phyloP scores from a whole-genome alignment of 2,113 vertebrate genomes.

The Rhagologus leucostigma region DNA sequence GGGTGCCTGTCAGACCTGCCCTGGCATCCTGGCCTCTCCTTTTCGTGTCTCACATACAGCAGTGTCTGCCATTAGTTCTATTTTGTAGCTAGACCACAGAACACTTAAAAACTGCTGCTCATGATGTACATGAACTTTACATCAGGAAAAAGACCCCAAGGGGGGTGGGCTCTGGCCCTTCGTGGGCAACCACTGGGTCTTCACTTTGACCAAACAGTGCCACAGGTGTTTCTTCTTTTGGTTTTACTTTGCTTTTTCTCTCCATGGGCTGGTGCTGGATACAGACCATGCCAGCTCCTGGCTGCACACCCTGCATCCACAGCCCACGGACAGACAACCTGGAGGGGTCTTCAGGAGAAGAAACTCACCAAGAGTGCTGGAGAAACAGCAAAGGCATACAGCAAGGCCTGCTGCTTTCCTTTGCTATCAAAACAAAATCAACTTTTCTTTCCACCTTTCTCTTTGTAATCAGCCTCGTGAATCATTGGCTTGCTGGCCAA shows the following conservation, averaged over 20 bases:
- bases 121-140: rapidly evolving
- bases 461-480: neutral
- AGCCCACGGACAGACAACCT: neutral
- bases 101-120: neutral
- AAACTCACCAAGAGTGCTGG: neutral
- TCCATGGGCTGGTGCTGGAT: neutral
- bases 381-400: neutral
- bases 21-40: neutral
- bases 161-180: rapidly evolving
- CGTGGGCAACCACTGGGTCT: rapidly evolving
- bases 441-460: neutral
- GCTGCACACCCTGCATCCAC: neutral
- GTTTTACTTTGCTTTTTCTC: neutral
- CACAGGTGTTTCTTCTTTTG: neutral
- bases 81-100: neutral
- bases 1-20: neutral
- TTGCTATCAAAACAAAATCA: neutral
- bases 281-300: neutral
- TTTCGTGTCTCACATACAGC: neutral
- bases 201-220: neutral
- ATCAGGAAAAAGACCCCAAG: neutral
- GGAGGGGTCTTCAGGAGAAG: neutral
- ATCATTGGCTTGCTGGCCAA: neutral
- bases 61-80: neutral
- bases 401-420: neutral